Conservation (phyloP, 2,113 vertebrate species). For the Amblyopsis rosae region DNA sequence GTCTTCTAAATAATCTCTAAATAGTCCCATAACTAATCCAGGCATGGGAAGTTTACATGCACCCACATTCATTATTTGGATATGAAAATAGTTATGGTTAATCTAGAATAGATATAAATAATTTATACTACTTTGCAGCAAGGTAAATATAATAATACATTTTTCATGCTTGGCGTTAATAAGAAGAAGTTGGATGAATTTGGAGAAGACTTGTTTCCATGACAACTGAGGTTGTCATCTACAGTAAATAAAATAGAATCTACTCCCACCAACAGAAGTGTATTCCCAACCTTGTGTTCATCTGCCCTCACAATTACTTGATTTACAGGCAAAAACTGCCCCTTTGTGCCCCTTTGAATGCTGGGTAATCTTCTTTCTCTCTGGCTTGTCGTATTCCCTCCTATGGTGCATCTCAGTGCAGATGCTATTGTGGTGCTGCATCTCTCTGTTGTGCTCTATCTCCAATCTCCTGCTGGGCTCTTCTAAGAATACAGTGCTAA, state of each 20-base stretch:
- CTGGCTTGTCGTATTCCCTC: neutral
- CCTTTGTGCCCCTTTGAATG: slow-evolving; percentile 14
- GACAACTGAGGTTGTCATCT: slow-evolving; percentile 63
- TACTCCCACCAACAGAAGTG: slow-evolving; percentile 35
- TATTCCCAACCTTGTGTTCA: slow-evolving; percentile 45
- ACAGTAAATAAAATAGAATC: slow-evolving; percentile 47
- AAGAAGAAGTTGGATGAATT: slow-evolving; percentile 27
- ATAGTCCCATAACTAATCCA: slow-evolving; percentile 25
- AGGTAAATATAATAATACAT: neutral
- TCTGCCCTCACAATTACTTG: slow-evolving; percentile 11
- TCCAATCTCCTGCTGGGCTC: slow-evolving; percentile 16
- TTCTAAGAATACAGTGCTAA: slow-evolving; percentile 4
- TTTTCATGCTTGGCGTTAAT: slow-evolving; percentile 9
- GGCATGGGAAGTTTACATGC: neutral
- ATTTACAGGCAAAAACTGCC: slow-evolving; percentile 36
- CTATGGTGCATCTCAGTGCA: neutral
- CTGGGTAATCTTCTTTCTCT: neutral
- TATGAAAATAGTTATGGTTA: no score
- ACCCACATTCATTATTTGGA: neutral
- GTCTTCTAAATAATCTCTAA: slow-evolving; percentile 49
- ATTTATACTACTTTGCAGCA: neutral
- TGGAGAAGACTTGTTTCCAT: slow-evolving; percentile 65
- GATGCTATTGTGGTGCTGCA: slow-evolving; percentile 1
- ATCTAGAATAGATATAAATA: neutral
- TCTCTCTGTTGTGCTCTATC: slow-evolving; percentile 1